Evolutionary conservation across 2,888 invertebrate species (phyloP).

Genomic region (Lamellibrachia columna): DNA sequence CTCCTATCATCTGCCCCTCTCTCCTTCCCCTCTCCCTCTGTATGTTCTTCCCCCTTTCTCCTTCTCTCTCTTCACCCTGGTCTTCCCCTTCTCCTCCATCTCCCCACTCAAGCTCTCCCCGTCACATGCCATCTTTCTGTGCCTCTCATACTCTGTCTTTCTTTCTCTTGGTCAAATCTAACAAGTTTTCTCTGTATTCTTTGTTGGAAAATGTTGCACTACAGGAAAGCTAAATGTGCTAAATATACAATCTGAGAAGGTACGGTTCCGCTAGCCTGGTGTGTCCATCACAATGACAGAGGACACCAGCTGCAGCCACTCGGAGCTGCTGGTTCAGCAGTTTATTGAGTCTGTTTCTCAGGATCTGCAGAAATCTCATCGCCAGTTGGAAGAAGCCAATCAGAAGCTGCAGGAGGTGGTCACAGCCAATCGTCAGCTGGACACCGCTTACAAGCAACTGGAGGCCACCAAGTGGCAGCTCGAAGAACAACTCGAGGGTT

Average conservation of each 20-base stretch:
- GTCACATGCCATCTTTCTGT: too few species aligned
- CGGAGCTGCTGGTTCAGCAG: neutral
- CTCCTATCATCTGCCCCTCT: neutral
- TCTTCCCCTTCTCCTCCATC: too few species aligned
- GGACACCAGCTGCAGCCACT: neutral
- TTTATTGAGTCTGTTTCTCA: neutral
- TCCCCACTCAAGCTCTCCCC: too few species aligned
- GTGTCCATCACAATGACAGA: neutral
- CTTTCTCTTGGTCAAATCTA: neutral
- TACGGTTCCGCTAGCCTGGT: neutral
- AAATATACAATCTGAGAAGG: neutral
- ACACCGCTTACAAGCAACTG: slow-evolving; percentile 31
- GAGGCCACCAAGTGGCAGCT: slow-evolving; percentile 29
- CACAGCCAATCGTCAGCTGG: slow-evolving; percentile 26
- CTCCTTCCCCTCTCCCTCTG: neutral
- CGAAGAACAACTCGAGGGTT: slow-evolving; percentile 25
- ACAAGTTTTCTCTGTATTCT: neutral
- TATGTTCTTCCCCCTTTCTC: too few species aligned
- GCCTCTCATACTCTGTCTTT: neutral
- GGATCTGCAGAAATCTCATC: neutral
- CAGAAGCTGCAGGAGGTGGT: slow-evolving; percentile 28
- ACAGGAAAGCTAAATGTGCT: neutral
- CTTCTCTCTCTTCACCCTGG: too few species aligned
- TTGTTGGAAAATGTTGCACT: neutral
- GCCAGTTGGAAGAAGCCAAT: slow-evolving; percentile 23